Conservation (phyloP, 92 coral and sea anemone species). For the Parazoanthus atlanticus region DNA sequence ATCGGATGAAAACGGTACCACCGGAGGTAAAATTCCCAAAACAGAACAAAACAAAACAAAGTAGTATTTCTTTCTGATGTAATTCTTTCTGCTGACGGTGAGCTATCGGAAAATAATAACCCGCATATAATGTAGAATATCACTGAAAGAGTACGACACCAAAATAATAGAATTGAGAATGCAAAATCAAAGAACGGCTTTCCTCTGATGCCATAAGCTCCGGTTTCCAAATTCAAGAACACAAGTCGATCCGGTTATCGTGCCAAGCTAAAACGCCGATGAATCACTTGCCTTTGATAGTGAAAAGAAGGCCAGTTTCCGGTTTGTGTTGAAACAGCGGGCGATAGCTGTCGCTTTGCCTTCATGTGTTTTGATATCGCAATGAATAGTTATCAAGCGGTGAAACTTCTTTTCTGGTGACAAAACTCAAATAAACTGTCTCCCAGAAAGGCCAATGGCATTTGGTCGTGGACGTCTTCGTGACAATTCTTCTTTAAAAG, state of each 20-base stretch:
- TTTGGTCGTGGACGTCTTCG: background rate
- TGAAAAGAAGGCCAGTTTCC: slow-evolving; percentile 4
- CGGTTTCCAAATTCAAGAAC: background rate
- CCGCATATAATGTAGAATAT: background rate
- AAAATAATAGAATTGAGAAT: background rate
- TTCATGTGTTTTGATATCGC: slow-evolving; percentile 11
- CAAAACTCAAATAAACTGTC: background rate
- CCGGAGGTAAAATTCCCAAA: background rate
- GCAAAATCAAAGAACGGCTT: background rate
- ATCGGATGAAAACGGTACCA: too few relatives aligned
- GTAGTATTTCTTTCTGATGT: background rate
- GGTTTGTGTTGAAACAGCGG: slow-evolving; percentile 39
- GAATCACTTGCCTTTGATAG: background rate
- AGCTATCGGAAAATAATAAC: background rate
- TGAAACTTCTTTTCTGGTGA: background rate
- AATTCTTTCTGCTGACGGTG: background rate
- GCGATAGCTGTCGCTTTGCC: slow-evolving; percentile 10
- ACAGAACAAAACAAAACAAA: too few relatives aligned
- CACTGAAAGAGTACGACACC: background rate
- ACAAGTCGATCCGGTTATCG: background rate
- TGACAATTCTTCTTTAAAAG: background rate
- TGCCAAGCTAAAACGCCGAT: background rate
- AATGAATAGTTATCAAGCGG: background rate
- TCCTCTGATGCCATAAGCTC: background rate
- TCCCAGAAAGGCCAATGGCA: background rate